Evolutionary conservation across 2,888 invertebrate species (phyloP), one percentile per base, ranked within the genome.

Genomic region (Glyphotaelius pellucidus): DNA sequence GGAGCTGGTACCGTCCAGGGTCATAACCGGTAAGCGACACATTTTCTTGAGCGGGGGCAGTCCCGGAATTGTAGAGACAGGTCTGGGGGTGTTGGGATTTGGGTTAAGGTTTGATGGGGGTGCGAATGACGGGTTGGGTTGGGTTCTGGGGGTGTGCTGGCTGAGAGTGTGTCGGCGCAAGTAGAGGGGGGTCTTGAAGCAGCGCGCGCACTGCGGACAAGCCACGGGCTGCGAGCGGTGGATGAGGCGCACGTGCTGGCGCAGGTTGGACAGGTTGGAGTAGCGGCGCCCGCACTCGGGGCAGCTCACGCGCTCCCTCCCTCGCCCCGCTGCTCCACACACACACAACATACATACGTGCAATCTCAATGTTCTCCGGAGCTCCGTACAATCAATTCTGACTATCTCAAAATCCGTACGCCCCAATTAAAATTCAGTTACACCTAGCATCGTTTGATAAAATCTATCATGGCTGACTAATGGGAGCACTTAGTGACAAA

Each of bases 151-250:
- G 83, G 88, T 47, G 95, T 97, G 97, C 94, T 97, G 97, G 95
- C 97, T 97, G 94, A 97, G 96, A 95, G 97, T 97, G 96, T 97
- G 97, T 95, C 97, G 97, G 95, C 97, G 97, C 95, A 97, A 96
- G 95, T 97, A 97, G 95, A 97, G 97, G 95, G 97, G 97, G 94
- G 97, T 97, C 96, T 97, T 97, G 96, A 97, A 97, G 95, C 97
- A 96, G 95, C 97, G 97, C 94, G 97, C 97, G 96, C 97, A 97
- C 93, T 97, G 96, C 94, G 96, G 96, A 96, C 97, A 97, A 94
- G 96, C 96, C 94, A 97, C 97, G 96, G 97, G 97, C 95, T 97
- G 96, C 94, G 97, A 97, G 95, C 97, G 96, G 96, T 97, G 97
- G 95, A 97, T 97, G 94, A 97, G 97, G 94, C 97, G 97, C 95